Percentiles rank a stretch among this genome's conserved stretches.
These are phyloP conservation scores for Acipenser ruthenus DNA, from an alignment of 2,797 vertebrate genomes.

Conservation along the genomic window DNA sequence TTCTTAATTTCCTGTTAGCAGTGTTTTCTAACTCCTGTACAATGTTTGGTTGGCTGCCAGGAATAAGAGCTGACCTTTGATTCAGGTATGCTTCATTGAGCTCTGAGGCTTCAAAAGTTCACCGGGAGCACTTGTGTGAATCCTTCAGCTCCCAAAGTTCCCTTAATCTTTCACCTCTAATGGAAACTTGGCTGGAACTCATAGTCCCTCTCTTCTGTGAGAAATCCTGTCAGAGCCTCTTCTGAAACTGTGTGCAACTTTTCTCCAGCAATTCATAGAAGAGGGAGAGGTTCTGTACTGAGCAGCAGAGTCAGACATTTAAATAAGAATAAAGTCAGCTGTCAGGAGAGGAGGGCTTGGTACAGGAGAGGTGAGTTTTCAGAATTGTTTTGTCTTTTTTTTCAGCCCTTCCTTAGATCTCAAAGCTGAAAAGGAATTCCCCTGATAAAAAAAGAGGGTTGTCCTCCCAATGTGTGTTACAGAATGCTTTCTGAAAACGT, in stretches of 20 bases:
- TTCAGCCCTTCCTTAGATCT: slow-evolving; percentile 4
- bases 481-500: not conserved
- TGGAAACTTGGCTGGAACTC: not conserved
- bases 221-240: not conserved
- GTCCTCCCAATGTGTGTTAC: slow-evolving; percentile 7
- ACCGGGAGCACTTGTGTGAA: too few relatives aligned
- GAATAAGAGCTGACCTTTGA: not conserved
- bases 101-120: not conserved
- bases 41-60: not conserved
- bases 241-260: slow-evolving; percentile 7
- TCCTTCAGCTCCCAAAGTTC: not conserved
- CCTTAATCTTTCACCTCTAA: not conserved
- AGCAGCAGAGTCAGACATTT: slow-evolving; percentile 47
- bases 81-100: not conserved
- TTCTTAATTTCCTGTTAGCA: too few relatives aligned
- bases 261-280: slow-evolving; percentile 27
- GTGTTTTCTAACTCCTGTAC: not conserved
- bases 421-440: slow-evolving; percentile 7
- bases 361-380: slow-evolving; percentile 6
- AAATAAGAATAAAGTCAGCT: slow-evolving; percentile 56
- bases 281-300: slow-evolving; percentile 18
- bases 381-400: not conserved
- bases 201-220: not conserved
- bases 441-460: not conserved
- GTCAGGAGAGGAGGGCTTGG: slow-evolving; percentile 49